Conservation (phyloP, 2,113 vertebrate species). For the Dunckerocampus dactyliophorus region DNA sequence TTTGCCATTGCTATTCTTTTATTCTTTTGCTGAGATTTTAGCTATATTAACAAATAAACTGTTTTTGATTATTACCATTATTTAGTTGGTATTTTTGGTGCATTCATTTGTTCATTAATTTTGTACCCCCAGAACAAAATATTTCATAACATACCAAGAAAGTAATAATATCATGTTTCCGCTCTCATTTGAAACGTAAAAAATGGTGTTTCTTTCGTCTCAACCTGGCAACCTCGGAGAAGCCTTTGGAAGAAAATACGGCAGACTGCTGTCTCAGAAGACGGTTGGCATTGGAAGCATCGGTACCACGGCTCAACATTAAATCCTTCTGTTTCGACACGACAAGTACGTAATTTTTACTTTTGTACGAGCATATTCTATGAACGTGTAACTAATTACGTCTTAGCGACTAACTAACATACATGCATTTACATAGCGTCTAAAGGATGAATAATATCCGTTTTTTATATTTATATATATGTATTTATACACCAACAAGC, state of each 20-base stretch:
- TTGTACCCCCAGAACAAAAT: too few relatives aligned
- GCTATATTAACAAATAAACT: too few relatives aligned
- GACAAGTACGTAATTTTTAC: slow-evolving; percentile 41
- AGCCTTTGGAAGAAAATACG: slow-evolving; percentile 43
- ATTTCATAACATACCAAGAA: too few relatives aligned
- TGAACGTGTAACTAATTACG: too few relatives aligned
- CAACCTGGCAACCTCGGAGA: slow-evolving; percentile 54
- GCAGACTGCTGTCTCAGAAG: slow-evolving; percentile 44
- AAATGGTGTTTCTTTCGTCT: background rate
- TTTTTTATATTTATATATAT: background rate
- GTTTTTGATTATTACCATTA: too few relatives aligned
- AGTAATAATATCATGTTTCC: too few relatives aligned
- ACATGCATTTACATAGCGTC: background rate
- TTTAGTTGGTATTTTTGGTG: too few relatives aligned
- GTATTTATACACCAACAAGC: background rate
- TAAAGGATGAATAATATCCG: background rate
- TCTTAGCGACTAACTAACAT: too few relatives aligned
- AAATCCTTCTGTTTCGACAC: slow-evolving; percentile 13
- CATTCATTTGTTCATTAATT: too few relatives aligned
- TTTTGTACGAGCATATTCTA: background rate
- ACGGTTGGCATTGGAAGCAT: slow-evolving; percentile 33
- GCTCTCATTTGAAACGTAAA: background rate
- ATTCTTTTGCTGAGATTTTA: too few relatives aligned
- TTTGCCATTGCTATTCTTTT: too few relatives aligned
- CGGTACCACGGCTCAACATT: slow-evolving; percentile 26